These are phyloP conservation scores for Myopa testacea DNA, from an alignment of 2,888 invertebrate species.

Conservation along the genomic window DNA sequence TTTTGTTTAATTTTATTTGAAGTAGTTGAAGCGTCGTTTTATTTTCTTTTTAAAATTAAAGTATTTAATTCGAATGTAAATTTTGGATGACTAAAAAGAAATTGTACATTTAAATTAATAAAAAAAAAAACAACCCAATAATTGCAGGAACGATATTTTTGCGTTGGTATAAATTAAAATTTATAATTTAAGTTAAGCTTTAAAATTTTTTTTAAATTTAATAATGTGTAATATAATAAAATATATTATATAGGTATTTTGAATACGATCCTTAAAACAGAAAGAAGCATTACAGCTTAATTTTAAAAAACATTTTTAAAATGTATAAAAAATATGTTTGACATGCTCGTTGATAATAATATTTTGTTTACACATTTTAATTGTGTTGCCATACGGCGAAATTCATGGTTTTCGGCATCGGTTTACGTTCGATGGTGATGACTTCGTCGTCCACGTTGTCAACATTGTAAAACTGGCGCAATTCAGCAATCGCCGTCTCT, in stretches of 20 bases:
- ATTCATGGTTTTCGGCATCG: constrained; percentile 58
- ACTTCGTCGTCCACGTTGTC: constrained; percentile 78
- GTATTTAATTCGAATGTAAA: too few relatives aligned
- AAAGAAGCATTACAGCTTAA: not conserved
- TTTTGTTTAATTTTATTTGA: not conserved
- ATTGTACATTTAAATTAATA: too few relatives aligned
- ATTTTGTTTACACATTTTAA: constrained; percentile 39
- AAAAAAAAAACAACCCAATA: too few relatives aligned
- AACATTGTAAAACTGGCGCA: constrained; percentile 80
- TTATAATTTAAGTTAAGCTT: too few relatives aligned
- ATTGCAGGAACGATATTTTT: too few relatives aligned
- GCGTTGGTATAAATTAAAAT: too few relatives aligned
- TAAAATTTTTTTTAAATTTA: not conserved
- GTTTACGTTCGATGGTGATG: constrained; percentile 73
- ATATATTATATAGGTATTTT: not conserved
- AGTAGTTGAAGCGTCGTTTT: not conserved
- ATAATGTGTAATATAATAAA: not conserved
- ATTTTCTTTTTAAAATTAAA: too few relatives aligned
- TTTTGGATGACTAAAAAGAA: too few relatives aligned
- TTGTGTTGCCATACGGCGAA: constrained; percentile 64
- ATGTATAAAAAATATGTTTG: too few relatives aligned
- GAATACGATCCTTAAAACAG: not conserved
- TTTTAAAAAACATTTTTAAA: not conserved
- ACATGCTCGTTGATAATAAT: too few relatives aligned
- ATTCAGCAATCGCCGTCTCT: constrained; percentile 86